These are phyloP conservation scores for Pogonophryne albipinna DNA, from an alignment of 2,797 vertebrate genomes.

Conservation along the genomic window DNA sequence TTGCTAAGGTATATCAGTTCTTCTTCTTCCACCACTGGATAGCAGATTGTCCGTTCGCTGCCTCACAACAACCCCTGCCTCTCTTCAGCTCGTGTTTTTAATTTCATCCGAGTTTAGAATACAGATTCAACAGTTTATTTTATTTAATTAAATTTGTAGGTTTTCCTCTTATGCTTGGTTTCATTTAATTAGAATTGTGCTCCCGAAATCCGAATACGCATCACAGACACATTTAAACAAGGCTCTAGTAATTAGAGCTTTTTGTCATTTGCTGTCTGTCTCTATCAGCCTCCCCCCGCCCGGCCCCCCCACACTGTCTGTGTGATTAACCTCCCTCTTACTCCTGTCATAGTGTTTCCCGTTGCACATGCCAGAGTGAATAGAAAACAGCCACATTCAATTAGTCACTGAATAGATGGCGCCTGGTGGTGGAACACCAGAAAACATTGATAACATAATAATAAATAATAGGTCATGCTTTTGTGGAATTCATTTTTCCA, in stretches of 20 bases:
- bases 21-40: too few species aligned
- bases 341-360: constrained; percentile 73
- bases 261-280: constrained; percentile 74
- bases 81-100: constrained; percentile 48
- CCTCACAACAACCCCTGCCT: constrained; percentile 3
- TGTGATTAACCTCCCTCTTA: constrained; percentile 78
- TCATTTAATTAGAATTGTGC: constrained; percentile 83
- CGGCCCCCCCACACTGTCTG: constrained; percentile 64
- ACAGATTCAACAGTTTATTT: constrained; percentile 64
- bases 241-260: constrained; percentile 80
- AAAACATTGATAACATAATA: constrained; percentile 68
- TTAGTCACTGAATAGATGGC: constrained; percentile 75
- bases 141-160: constrained; percentile 71
- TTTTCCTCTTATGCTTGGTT: constrained; percentile 75
- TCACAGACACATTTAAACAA: constrained; percentile 77
- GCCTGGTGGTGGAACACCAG: constrained; percentile 61
- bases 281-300: constrained; percentile 63
- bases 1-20: too few species aligned
- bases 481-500: constrained; percentile 24
- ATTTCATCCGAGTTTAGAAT: constrained; percentile 58
- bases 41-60: background rate
- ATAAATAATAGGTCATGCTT: constrained; percentile 49
- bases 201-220: constrained; percentile 67
- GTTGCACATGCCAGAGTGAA: constrained; percentile 70
- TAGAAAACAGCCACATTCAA: constrained; percentile 78